Evolutionary conservation across 92 coral and sea anemone species (phyloP).

Genomic region (Paragorgia papillata): DNA sequence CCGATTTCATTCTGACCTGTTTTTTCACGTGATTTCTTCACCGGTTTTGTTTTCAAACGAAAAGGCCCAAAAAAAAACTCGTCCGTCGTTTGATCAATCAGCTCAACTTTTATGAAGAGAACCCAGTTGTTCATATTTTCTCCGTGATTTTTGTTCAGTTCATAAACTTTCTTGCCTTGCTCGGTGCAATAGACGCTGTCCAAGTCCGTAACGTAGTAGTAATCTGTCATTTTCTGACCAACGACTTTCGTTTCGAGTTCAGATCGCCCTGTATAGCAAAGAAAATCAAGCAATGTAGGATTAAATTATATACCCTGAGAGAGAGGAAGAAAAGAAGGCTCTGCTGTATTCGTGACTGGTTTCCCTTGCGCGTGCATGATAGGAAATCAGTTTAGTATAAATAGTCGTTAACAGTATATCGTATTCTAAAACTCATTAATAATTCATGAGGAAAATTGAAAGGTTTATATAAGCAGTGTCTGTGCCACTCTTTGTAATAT

Average conservation of each 20-base stretch:
- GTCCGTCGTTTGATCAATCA: slow-evolving; percentile 63
- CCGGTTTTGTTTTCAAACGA: slow-evolving; percentile 61
- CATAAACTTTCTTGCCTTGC: slow-evolving; percentile 65
- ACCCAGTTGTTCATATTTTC: slow-evolving; percentile 80
- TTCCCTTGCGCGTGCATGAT: no score
- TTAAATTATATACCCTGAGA: no score
- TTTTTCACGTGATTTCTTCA: not conserved
- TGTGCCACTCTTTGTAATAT: no score
- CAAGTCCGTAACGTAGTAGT: slow-evolving; percentile 64
- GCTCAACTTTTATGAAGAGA: slow-evolving; percentile 59
- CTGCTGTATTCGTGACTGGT: no score
- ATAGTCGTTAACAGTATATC: no score
- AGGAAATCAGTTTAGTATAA: no score
- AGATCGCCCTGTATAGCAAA: not conserved
- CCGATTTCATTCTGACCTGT: no score
- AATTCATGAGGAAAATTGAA: no score
- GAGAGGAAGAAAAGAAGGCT: no score
- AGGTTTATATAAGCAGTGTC: no score
- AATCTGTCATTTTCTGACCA: not conserved
- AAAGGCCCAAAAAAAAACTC: slow-evolving; percentile 60
- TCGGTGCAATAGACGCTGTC: slow-evolving; percentile 82
- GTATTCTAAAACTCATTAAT: no score
- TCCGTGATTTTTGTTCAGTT: slow-evolving; percentile 76
- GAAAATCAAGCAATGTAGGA: not conserved
- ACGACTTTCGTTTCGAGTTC: slow-evolving; percentile 18